phyloP scores from a whole-genome alignment of 2,888 invertebrate genomes.

The Latrodectus hesperus region DNA sequence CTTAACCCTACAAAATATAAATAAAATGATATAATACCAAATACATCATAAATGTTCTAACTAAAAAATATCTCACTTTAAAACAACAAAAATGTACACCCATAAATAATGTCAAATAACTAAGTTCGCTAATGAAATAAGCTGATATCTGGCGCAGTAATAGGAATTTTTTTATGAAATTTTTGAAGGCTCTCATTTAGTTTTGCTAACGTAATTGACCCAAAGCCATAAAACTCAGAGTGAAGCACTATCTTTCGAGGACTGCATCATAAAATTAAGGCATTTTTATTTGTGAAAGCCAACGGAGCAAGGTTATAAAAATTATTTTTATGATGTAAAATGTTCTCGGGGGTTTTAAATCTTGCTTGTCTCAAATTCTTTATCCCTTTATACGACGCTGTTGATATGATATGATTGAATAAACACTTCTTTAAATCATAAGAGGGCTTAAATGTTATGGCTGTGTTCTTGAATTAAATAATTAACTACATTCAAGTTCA shows the following conservation, averaged over 20 bases:
- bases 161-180: constrained; percentile 8
- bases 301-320: constrained; percentile 26
- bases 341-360: constrained; percentile 32
- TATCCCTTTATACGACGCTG: not conserved
- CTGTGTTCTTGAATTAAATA: too few species aligned
- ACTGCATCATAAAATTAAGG: constrained; percentile 23
- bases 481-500: too few species aligned
- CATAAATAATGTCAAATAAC: constrained; percentile 1
- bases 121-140: not conserved
- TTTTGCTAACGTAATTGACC: constrained; percentile 29
- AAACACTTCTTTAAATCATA: too few species aligned
- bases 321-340: constrained; percentile 33
- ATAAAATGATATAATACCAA: not conserved
- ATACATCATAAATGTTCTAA: not conserved
- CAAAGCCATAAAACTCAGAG: constrained; percentile 14
- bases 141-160: not conserved
- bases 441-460: too few species aligned
- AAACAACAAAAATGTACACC: not conserved
- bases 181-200: constrained; percentile 18
- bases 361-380: constrained; percentile 19
- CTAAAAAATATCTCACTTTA: not conserved
- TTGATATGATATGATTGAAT: not conserved
- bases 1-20: too few species aligned
- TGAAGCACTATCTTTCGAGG: constrained; percentile 5
- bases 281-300: constrained; percentile 21